A percentile compares a stretch with the other conserved stretches of the same genome.
Evolutionary conservation across 2,113 vertebrate genomes (phyloP).

Genomic region (Leptobrachium ailaonicum): DNA sequence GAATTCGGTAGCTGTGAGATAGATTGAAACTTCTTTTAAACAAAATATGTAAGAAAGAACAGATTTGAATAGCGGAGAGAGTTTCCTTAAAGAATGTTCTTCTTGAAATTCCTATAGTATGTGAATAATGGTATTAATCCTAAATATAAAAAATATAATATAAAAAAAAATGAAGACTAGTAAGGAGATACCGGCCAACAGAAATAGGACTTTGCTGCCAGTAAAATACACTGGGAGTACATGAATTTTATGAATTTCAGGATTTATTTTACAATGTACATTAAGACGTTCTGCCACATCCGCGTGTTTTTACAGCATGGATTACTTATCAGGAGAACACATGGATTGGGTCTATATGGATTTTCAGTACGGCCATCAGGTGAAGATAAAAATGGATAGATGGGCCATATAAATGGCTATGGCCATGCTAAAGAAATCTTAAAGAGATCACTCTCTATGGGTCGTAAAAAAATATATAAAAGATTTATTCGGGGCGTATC

Average conservation of each 20-base stretch:
- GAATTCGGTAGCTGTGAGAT: slow-evolving; percentile 29
- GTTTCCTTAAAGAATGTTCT: slow-evolving; percentile 24
- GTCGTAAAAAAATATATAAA: no score
- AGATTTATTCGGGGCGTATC: no score
- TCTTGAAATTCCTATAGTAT: slow-evolving; percentile 21
- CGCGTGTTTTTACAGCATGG: slow-evolving; percentile 21
- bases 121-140: slow-evolving; percentile 37
- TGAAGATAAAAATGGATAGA: no score
- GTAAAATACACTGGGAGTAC: slow-evolving; percentile 12
- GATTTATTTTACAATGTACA: slow-evolving; percentile 25
- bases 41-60: not conserved
- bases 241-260: slow-evolving; percentile 18
- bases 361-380: no score
- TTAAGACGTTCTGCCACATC: slow-evolving; percentile 12
- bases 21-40: not conserved
- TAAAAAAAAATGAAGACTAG: not conserved
- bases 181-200: slow-evolving; percentile 35
- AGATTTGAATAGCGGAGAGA: slow-evolving; percentile 5
- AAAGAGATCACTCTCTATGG: no score
- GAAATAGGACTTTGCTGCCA: slow-evolving; percentile 25
- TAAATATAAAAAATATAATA: not conserved
- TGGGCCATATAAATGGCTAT: no score
- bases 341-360: not conserved
- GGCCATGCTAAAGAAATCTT: no score
- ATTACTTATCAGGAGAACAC: not conserved